phyloP scores from a whole-genome alignment of 2,113 vertebrate genomes.

The Thermophis baileyi region DNA sequence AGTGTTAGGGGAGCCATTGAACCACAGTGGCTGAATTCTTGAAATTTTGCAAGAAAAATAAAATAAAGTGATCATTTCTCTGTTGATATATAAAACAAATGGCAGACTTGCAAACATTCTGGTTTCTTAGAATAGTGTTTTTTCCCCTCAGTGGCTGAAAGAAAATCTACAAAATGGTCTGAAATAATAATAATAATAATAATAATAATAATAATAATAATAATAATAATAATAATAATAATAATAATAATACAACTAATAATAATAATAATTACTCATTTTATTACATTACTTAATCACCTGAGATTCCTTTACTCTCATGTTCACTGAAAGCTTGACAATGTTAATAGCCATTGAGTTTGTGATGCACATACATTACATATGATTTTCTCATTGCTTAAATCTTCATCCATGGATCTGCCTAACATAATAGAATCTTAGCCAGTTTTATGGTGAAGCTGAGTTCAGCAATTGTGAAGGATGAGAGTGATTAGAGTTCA shows the following conservation, averaged over 20 bases:
- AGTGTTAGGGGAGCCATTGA: constrained; percentile 58
- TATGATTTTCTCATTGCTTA: not conserved
- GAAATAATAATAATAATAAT: constrained; percentile 24
- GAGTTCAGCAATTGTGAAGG: not conserved
- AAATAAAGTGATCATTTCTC: constrained; percentile 23
- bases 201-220: not conserved
- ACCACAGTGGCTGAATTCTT: constrained; percentile 48
- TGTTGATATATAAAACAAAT: constrained; percentile 29
- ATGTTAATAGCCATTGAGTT: constrained; percentile 14
- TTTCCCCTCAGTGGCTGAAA: not conserved
- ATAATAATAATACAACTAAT: not conserved
- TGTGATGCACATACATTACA: not conserved
- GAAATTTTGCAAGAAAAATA: constrained; percentile 35
- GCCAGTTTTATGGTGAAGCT: not conserved
- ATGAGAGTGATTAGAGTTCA: not conserved
- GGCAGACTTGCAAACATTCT: constrained; percentile 32
- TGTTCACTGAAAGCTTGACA: constrained; percentile 41
- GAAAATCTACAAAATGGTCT: constrained; percentile 12
- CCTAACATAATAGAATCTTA: not conserved
- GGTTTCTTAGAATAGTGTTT: constrained; percentile 31
- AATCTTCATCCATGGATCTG: not conserved
- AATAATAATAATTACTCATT: not conserved
- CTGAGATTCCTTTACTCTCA: constrained; percentile 38
- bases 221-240: not conserved
- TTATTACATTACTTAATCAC: constrained; percentile 32